A percentile compares a stretch with the other conserved stretches of the same genome.
phyloP scores from a whole-genome alignment of 2,888 invertebrate species.

The Pachydiplax longipennis region DNA sequence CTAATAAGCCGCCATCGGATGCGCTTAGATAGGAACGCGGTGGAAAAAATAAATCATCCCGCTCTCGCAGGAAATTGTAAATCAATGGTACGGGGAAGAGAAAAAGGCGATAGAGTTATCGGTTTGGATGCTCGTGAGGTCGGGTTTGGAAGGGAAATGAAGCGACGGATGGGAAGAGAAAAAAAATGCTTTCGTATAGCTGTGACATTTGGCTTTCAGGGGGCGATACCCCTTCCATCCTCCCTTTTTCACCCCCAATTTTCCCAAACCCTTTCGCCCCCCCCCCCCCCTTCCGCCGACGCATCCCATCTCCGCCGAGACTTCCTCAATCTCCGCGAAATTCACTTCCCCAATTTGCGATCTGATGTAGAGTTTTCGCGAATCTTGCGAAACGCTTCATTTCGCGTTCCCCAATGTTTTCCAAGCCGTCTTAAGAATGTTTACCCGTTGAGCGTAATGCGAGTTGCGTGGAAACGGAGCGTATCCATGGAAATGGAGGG shows the following conservation, averaged over 20 bases:
- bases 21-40: background rate
- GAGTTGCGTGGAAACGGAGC: no score
- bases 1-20: no score
- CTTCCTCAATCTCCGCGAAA: no score
- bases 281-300: no score
- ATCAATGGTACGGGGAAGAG: background rate
- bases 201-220: background rate
- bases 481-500: no score
- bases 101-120: background rate
- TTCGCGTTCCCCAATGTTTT: no score
- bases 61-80: background rate
- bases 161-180: background rate
- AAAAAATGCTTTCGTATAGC: background rate
- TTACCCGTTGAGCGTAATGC: no score
- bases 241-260: background rate
- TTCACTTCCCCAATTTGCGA: no score
- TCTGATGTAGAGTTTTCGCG: no score
- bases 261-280: background rate
- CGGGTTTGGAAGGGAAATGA: background rate
- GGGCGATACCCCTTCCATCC: background rate
- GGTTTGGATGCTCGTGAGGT: background rate
- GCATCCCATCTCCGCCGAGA: no score
- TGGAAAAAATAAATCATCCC: background rate
- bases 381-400: no score
- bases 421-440: no score